Base-by-base conservation (phyloP, 2,797 vertebrate genomes). In the Leontopithecus rosalia region DNA sequence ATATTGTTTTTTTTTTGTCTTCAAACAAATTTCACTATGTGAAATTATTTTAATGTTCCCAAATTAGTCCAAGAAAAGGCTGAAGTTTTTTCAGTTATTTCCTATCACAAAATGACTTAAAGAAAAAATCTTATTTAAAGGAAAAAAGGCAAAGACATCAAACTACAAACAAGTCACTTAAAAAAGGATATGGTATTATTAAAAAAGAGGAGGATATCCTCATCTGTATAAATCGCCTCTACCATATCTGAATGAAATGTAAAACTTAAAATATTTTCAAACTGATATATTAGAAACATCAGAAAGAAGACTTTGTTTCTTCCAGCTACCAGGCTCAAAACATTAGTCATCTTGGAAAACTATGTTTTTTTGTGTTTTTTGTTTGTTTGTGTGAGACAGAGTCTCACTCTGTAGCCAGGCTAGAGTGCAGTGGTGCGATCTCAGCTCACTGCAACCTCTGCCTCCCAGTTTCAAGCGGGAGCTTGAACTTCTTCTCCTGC, bases 21-120 rank as follows among this genome's bases (percentile, higher is more conserved):
- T 85, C 84, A 88, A 91, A 58, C 36, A 90, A 93, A 92, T 80
- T 88, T 94, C 55, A 95, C 67, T 76, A 33, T 39, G 24, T 94
- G 41, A 95, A 94, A 96, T 39, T 86, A 17, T 55, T 83, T 94
- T 64, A 94, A 77, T 58, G 50, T 75, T 95, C 91, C 70, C 88
- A 95, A 91, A 93, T 84, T 67, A 85, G 12, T 91, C 92, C 43
- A 91, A 76, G 41, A 81, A 81, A 81, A 81, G 86, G 67, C 7
- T 79, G 79, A 28, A 64, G 28, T 70, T 57, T 72, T 75, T 90
- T 75, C 58, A 88, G 57, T 90, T 91, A 73, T 75, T 93, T 96
- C 79, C 58, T 15, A 28, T 41, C 77, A 50, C 13, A 6, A 39
- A 88, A 95, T 30, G 55, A 87, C 2, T 43, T 75, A 93, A 81